Evolutionary conservation across 2,888 invertebrate species (phyloP), one percentile per base, ranked within the genome.

Genomic region (Eucera pruinosa): DNA sequence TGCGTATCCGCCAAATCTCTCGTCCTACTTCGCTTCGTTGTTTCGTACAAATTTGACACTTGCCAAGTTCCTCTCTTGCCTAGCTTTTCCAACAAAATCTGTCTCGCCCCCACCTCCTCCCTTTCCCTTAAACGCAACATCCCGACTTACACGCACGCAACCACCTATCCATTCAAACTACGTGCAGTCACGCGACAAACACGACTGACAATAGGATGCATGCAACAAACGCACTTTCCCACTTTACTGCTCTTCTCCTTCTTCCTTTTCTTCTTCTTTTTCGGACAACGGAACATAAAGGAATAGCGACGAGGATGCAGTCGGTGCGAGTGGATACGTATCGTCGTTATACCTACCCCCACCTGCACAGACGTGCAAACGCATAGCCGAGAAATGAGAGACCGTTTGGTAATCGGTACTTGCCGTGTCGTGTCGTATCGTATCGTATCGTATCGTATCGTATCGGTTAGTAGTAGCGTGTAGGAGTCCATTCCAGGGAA

Each of bases 331-430:
- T 41, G 74, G 30, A 54, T 65, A 65, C 45, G 43, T 39, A 39
- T 65, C 70, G n/a, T n/a, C n/a, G 15, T 58, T 57, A 62, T 54
- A 75, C 65, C 75, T 93, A 93, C 93, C 93, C 93, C 93, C 75
- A 76, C 67, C 74, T 85, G 83, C 73, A 80, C 83, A 81, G 67
- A 72, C 48, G 75, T 82, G 57, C 33, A 45, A 57, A 60, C 36
- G 60, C 39, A 50, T 47, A 64, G 54, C 39, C 54, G 39, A 60
- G 47, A 73, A 73, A 33, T 54, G 36, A 54, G 45, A 60, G 25
- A 25, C 13, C 15, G 58, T 50, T 15, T 9, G 9, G 43, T 52
- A 18, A 18, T 50, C 2, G 13, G 41, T 27, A 27, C 13, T 7
- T 58, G 68, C 11, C 11, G 27, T 52, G 60, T 25, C 27, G 62